A percentile compares a stretch with the other conserved stretches of the same genome.
Evolutionary conservation across 2,113 vertebrate species (phyloP).

Genomic region (human (Homo sapiens)): GRCh38 chr17:52126501-52127000

Average conservation of each 20-base stretch:
- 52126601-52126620: conserved; percentile 62
- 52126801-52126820: conserved; percentile 16
- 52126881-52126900: conserved; percentile 2
- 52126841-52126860: conserved; percentile 39
- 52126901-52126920: neutral
- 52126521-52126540: neutral
- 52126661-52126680: conserved; percentile 64
- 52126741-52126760: conserved; percentile 56
- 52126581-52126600: conserved; percentile 65
- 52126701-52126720: conserved; percentile 68
- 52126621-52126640: conserved; percentile 40
- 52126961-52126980: neutral
- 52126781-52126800: conserved; percentile 62
- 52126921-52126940: neutral
- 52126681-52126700: conserved; percentile 58
- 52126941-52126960: neutral
- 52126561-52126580: conserved; percentile 52
- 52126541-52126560: conserved; percentile 32
- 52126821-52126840: conserved; percentile 23
- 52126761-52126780: conserved; percentile 66
- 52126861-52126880: neutral
- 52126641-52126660: conserved; percentile 58
- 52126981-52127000: neutral
- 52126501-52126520: neutral
- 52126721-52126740: conserved; percentile 61